Evolutionary conservation across 2,797 vertebrate genomes (phyloP).

Genomic region (Chiloscyllium punctatum): DNA sequence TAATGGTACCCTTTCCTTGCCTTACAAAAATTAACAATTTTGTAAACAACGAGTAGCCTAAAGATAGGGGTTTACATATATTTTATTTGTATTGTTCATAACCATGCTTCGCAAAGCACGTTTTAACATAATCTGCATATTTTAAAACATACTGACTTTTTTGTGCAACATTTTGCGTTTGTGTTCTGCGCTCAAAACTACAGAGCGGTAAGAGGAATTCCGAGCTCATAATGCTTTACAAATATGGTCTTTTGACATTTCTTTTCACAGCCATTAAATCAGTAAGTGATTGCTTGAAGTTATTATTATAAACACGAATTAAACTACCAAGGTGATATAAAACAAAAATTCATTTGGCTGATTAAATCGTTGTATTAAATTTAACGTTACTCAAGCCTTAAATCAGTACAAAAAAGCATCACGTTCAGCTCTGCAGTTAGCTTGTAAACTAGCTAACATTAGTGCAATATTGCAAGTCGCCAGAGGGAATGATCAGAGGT

Average conservation of each 20-base stretch:
- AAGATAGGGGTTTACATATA: neutral
- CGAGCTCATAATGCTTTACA: neutral
- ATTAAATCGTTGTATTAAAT: neutral
- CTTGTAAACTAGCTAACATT: neutral
- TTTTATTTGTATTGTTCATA: neutral
- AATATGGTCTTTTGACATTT: neutral
- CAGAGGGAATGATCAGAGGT: neutral
- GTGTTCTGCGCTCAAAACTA: neutral
- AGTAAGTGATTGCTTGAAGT: neutral
- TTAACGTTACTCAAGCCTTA: neutral
- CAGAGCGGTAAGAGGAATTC: neutral
- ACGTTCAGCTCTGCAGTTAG: neutral
- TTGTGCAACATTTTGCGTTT: neutral
- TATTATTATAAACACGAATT: neutral
- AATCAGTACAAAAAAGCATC: neutral
- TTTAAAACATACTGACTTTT: neutral
- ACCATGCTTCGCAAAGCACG: neutral
- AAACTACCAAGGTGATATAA: neutral
- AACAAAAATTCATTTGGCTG: neutral
- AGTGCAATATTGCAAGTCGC: neutral
- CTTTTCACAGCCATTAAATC: neutral
- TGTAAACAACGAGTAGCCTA: neutral
- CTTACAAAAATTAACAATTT: too few relatives aligned
- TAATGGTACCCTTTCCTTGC: neutral
- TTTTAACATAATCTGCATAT: neutral